Evolutionary conservation across 2,113 vertebrate genomes (phyloP), one percentile per base, ranked within the genome.

Genomic region (Pyrgilauda ruficollis): DNA sequence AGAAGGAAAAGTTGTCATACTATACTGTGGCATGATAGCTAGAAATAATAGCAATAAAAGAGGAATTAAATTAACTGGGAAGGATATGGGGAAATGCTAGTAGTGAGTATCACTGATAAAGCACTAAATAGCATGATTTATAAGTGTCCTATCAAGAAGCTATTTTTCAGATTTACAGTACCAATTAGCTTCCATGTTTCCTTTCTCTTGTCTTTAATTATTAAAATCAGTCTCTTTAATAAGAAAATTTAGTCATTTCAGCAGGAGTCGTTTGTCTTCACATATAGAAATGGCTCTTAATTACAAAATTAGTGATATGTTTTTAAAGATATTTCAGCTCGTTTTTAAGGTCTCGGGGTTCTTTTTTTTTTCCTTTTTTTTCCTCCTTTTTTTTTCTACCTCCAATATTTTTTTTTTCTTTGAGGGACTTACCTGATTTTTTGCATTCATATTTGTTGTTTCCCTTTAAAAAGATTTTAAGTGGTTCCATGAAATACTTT

Each of bases 1-100:
- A 91, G 78, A 88, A 85, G 74, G 69, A 85, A 93, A 83, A 93
- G 46, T 86, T 82, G 55, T 91, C 79, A 76, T 46, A 21, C 52
- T 90, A 19, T 62, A 43, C 41, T 73, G 55, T 63, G 87, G 78
- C 61, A 70, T 35, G 75, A 94, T 62, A 93, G 59, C 75, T 88
- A 91, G 93, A 94, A 94, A 74, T 87, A 90, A 85, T 67, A 96
- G 93, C 59, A 90, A 74, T 91, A 35, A 87, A 91, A 87, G 37
- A 80, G 50, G 41, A 82, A 91, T 92, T 78, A 72, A 87, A 87
- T 94, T 61, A 95, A 93, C 43, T 44, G 59, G 23, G 22, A 93
- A 73, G 43, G 61, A 59, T 92, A n/a, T 74, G 7, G 35, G 73
- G 33, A 74, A 79, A 73, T 62, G 23, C 68, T 82, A 85, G 33